phyloP scores from a whole-genome alignment of 2,888 invertebrate genomes.

The Tuberolachnus salignus region DNA sequence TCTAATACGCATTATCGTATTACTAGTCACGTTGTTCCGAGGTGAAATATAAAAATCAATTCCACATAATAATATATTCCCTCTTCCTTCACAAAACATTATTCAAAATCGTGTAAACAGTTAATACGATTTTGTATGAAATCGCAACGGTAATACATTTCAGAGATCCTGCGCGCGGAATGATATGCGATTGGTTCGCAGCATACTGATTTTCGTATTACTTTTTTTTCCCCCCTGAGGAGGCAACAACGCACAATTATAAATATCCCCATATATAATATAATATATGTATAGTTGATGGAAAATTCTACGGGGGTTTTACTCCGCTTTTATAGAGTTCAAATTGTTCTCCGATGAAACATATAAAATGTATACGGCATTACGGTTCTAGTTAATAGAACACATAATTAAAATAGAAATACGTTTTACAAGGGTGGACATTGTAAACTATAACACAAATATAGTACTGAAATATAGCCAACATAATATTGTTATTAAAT shows the following conservation, averaged over 20 bases:
- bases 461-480: too few species aligned
- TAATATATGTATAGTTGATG: neutral
- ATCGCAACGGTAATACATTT: conserved; percentile 19
- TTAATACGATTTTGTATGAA: conserved; percentile 1
- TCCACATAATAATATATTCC: neutral
- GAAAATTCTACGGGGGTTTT: conserved; percentile 9
- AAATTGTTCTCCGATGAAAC: too few species aligned
- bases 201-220: conserved; percentile 14
- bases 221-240: neutral
- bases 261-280: neutral
- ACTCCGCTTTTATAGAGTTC: neutral
- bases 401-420: too few species aligned
- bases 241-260: neutral
- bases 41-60: neutral
- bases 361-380: too few species aligned
- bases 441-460: too few species aligned
- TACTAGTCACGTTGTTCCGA: neutral
- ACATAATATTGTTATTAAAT: too few species aligned
- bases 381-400: too few species aligned
- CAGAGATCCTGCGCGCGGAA: neutral
- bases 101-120: conserved; percentile 19
- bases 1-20: neutral
- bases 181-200: conserved; percentile 1
- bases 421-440: too few species aligned
- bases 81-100: neutral